Evolutionary conservation across 1,140 invertebrate species (phyloP), one percentile per base, ranked within the genome.

Genomic region (Brachionus rubens): DNA sequence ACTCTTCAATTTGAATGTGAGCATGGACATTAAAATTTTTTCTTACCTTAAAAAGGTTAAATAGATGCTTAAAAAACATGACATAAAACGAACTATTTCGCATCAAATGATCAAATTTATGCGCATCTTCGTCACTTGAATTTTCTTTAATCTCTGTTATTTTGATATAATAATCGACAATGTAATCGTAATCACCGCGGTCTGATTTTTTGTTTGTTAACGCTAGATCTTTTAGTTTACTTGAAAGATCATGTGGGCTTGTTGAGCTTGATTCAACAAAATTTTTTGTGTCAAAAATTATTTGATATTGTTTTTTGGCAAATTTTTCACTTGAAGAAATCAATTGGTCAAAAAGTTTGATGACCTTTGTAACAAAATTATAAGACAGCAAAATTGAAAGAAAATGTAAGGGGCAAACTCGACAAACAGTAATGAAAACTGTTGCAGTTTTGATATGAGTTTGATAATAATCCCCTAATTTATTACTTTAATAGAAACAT

Each of bases 21-120:
- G n/a, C n/a, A 54, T 24, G n/a, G 10, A 10, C 26, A 59, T 36
- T 36, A 36, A n/a, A 30, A 40, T 19, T 19, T 3, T 21, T 21
- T 28, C 6, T 54, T 65, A 65, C 59, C 24, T 65, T 65, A 19
- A 65, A 65, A 43, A 65, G 59, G 30, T 65, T 65, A 1, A 65
- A 41, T 19, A 65, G 41, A 41, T 65, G 21, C 21, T 9, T n/a
- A 12, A 43, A 65, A 59, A 59, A 59, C 19, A 59, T 16, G 36
- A 16, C 30, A 59, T 59, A 59, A 59, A 59, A 59, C n/a, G 54
- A 59, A 33, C 28, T 36, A 36, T 59, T 59, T 19, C 54, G 33
- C 1, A 30, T 59, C 10, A 59, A 36, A 36, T 36, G 33, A 36
- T 19, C 33, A 19, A 36, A 16, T n/a, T 33, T 28, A 28, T n/a